A percentile compares a stretch with the other conserved stretches of the same genome.
phyloP scores from a whole-genome alignment of 2,113 vertebrate species.

The Archilochus colubris region DNA sequence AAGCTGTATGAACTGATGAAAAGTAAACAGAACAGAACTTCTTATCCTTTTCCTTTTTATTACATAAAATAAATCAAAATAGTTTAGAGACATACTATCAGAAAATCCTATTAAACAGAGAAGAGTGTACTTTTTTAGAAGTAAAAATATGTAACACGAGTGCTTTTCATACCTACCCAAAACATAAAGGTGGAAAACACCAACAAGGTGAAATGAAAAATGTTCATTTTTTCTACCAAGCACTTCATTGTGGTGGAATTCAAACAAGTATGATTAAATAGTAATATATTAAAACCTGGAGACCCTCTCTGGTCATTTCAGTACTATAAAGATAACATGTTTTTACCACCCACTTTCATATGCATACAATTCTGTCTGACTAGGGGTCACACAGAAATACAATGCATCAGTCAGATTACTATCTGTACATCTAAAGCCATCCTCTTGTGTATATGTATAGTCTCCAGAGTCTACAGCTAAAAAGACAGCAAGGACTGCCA shows the following conservation, averaged over 20 bases:
- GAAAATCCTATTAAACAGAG: not conserved
- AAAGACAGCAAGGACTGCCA: not conserved
- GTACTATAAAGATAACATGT: not conserved
- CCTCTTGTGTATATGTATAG: not conserved
- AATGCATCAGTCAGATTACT: not conserved
- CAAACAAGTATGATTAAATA: not conserved
- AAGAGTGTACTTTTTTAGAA: not conserved
- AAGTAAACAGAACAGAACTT: conserved; percentile 29
- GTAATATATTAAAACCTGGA: not conserved
- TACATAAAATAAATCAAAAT: conserved; percentile 13
- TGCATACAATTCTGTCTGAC: not conserved
- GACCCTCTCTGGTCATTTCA: not conserved
- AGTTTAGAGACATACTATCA: not conserved
- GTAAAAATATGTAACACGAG: not conserved
- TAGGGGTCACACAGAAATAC: not conserved
- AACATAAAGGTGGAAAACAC: not conserved
- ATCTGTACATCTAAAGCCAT: not conserved
- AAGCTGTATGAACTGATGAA: not conserved
- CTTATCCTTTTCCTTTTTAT: conserved; percentile 3
- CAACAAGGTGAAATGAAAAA: not conserved
- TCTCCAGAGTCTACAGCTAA: not conserved
- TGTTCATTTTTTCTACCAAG: not conserved
- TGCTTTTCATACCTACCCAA: not conserved
- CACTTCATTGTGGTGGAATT: not conserved
- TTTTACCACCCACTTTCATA: not conserved